A percentile compares a stretch with the other conserved stretches of the same genome.
These are phyloP conservation scores for Campylomormyrus numenius DNA, from an alignment of 2,113 vertebrate genomes.

Conservation along the genomic window DNA sequence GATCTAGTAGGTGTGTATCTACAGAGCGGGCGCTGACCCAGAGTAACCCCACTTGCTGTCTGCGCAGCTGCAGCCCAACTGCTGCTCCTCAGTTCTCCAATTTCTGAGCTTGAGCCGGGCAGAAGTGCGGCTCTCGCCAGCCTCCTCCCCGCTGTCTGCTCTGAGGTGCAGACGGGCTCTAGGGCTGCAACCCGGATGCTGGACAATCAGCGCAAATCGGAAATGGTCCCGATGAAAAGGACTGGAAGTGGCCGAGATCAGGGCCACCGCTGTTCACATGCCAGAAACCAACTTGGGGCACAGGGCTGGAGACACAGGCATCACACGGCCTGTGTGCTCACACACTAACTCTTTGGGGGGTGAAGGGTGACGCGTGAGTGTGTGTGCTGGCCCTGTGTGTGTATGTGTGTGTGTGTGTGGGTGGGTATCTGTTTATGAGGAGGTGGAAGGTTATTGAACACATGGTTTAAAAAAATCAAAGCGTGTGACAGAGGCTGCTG, in stretches of 20 bases:
- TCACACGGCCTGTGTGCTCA: neutral
- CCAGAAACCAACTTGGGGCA: neutral
- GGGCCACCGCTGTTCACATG: neutral
- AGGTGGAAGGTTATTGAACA: neutral
- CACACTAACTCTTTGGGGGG: neutral
- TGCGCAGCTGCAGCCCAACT: constrained; percentile 27
- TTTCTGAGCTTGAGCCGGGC: constrained; percentile 38
- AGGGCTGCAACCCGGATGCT: neutral
- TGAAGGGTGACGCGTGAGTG: neutral
- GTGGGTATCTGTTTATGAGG: neutral
- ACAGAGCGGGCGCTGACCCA: constrained; percentile 32
- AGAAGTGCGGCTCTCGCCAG: constrained; percentile 47
- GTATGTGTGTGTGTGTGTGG: neutral
- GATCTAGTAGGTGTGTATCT: constrained; percentile 12
- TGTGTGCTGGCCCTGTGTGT: neutral
- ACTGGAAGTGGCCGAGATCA: neutral
- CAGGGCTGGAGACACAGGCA: neutral
- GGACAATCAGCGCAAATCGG: no score
- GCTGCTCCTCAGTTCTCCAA: constrained; percentile 51
- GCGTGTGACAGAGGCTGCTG: neutral
- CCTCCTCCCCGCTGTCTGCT: constrained; percentile 48
- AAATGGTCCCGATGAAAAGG: neutral
- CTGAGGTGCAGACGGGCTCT: constrained; percentile 33
- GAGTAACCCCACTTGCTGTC: neutral
- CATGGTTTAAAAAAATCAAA: neutral